Conservation (phyloP, 1,140 invertebrate species). For the Drosophila kohkoa region DNA sequence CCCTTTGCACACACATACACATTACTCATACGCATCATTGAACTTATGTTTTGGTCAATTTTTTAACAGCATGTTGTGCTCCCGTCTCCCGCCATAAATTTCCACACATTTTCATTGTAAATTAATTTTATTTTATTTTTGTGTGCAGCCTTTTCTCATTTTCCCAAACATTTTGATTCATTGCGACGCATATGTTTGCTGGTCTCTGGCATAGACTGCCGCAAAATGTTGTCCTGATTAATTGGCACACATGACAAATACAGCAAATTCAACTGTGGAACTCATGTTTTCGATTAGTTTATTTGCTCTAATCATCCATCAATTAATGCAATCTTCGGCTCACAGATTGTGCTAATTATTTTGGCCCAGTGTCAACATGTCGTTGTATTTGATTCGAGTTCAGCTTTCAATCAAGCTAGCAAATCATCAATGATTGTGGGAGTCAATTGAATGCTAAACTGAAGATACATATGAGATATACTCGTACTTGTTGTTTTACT, state of each 20-base stretch:
- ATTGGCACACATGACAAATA: conserved; percentile 45
- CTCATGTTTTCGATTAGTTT: conserved; percentile 47
- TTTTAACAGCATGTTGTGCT: conserved; percentile 49
- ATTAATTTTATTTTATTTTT: conserved; percentile 63
- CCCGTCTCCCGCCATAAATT: conserved; percentile 40
- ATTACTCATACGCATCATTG: conserved; percentile 66
- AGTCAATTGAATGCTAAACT: background rate
- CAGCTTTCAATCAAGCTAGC: conserved; percentile 49
- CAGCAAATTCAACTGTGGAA: background rate
- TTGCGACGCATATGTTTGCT: conserved; percentile 54
- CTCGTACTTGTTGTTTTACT: no score
- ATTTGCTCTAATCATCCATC: conserved; percentile 11
- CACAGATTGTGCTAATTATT: conserved; percentile 50
- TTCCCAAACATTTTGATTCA: conserved; percentile 49
- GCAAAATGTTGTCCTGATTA: conserved; percentile 57
- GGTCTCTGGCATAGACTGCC: conserved; percentile 5
- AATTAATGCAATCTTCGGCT: background rate
- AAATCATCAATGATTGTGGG: conserved; percentile 24
- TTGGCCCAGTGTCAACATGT: conserved; percentile 16
- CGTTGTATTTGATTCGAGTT: conserved; percentile 23
- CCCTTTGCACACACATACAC: conserved; percentile 1
- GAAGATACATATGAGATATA: background rate
- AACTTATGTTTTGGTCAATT: conserved; percentile 76
- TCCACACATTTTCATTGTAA: conserved; percentile 73
- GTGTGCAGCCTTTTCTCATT: conserved; percentile 40